Base-by-base conservation (phyloP, 2,797 vertebrate genomes). In the Brotula barbata region DNA sequence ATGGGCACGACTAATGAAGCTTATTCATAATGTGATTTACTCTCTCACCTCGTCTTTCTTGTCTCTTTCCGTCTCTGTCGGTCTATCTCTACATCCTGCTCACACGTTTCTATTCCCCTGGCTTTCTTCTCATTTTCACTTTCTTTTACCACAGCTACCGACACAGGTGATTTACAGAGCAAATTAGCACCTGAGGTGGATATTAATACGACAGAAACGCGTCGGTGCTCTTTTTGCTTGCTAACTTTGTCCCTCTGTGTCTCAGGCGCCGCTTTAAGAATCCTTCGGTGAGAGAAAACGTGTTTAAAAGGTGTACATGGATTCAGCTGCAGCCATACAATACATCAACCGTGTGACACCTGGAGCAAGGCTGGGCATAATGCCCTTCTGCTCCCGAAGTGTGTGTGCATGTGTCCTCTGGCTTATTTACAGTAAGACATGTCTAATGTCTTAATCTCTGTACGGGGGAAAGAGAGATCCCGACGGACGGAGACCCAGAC, bases 11-110 rank as follows among this genome's bases (percentile, higher is more conserved):
- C 78, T 87, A 84, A 86, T 78, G 64, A 73, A 56, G 69, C 68
- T 68, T 82, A 75, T 80, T 82, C 74, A 83, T 78, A 77, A 73
- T 74, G 67, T 75, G 72, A 85, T 84, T 81, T 78, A 80, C 69
- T 53, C 52, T 49, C 58, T 55, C 55, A 49, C 25, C 25, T 28
- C 25, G 25, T 28, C 25, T 28, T 8, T 28, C 25, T 8, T 28
- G 25, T 28, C 25, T 28, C 4, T 4, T 8, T 8, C 25, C 8
- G 4, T 8, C 21, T 53, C 20, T 42, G 5, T 21, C 25, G n/a
- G 2, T 13, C 39, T 43, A 11, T 28, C 36, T 25, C 39, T 42
- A 28, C 31, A 41, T 21, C 16, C 31, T 22, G n/a, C 23, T 33
- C 10, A 42, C 9, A 20, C 48, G 22, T 16, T 63, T 49, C 22